phyloP scores from a whole-genome alignment of 1,140 invertebrate species.

The Popillia japonica region DNA sequence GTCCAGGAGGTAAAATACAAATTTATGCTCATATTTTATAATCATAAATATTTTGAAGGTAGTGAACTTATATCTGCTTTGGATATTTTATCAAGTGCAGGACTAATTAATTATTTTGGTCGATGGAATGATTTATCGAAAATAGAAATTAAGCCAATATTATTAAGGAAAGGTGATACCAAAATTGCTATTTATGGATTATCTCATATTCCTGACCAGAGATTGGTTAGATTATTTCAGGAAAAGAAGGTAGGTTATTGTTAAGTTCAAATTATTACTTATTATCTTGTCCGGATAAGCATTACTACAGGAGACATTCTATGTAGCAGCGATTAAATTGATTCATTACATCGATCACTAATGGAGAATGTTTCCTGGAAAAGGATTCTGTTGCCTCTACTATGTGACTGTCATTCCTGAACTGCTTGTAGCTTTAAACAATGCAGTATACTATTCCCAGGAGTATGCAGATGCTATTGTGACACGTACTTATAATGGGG shows the following conservation, averaged over 20 bases:
- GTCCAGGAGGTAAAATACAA: constrained; percentile 78
- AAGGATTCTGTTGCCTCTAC: too few relatives aligned
- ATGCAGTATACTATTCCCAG: too few relatives aligned
- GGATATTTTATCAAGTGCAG: constrained; percentile 85
- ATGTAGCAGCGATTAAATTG: too few relatives aligned
- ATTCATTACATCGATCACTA: too few relatives aligned
- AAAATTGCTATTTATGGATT: constrained; percentile 93
- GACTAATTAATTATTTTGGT: constrained; percentile 92
- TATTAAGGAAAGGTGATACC: constrained; percentile 87
- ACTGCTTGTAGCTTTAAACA: too few relatives aligned
- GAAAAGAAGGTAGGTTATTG: constrained; percentile 76
- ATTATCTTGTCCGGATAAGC: not conserved
- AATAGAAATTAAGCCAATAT: constrained; percentile 82
- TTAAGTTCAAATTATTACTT: not conserved
- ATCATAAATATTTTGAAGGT: constrained; percentile 27
- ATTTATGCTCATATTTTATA: not conserved
- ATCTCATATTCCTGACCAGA: constrained; percentile 92
- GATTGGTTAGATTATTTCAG: constrained; percentile 81
- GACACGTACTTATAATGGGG: too few relatives aligned
- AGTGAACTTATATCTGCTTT: constrained; percentile 69
- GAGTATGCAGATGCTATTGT: too few relatives aligned
- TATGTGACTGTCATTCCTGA: too few relatives aligned
- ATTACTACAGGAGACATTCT: too few relatives aligned
- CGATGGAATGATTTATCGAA: constrained; percentile 81
- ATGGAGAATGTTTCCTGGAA: too few relatives aligned